Evolutionary conservation across 2,888 invertebrate genomes (phyloP).

Genomic region (Caenorhabditis afra): DNA sequence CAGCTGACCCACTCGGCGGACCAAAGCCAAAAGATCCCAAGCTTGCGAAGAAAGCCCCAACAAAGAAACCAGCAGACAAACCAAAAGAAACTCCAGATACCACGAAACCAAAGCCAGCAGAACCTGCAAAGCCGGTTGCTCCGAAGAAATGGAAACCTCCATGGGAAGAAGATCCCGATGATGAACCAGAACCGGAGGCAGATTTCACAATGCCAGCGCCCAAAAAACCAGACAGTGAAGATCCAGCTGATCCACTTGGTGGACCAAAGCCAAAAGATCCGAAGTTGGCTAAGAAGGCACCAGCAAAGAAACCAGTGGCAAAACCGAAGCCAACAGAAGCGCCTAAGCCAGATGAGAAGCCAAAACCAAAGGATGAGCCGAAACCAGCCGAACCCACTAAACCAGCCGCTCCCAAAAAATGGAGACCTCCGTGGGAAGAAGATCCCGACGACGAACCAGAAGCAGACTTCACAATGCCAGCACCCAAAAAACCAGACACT

Average conservation of each 20-base stretch:
- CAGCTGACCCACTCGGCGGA: constrained; percentile 59
- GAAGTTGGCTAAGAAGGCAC: constrained; percentile 41
- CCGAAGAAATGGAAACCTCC: constrained; percentile 46
- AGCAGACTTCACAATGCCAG: constrained; percentile 49
- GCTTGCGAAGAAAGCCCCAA: constrained; percentile 39
- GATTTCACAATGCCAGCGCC: constrained; percentile 59
- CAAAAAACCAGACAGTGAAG: constrained; percentile 50
- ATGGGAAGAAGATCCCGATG: constrained; percentile 50
- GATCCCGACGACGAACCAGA: constrained; percentile 52
- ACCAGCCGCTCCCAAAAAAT: constrained; percentile 54
- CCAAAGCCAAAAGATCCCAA: constrained; percentile 56
- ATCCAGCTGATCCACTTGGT: constrained; percentile 39
- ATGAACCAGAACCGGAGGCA: constrained; percentile 62
- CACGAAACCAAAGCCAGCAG: constrained; percentile 7
- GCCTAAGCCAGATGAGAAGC: constrained; percentile 39
- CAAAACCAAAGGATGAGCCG: constrained; percentile 34
- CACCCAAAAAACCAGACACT: constrained; percentile 49
- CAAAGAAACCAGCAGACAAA: constrained; percentile 24
- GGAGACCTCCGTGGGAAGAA: constrained; percentile 58
- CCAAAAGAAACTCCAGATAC: not conserved
- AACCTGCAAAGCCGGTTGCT: constrained; percentile 21
- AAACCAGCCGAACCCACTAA: constrained; percentile 51
- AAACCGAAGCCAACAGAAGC: constrained; percentile 22
- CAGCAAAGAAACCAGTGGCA: constrained; percentile 13
- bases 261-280: constrained; percentile 51